These are phyloP conservation scores for Chunga burmeisteri DNA, from an alignment of 2,113 vertebrate genomes.

Conservation along the genomic window DNA sequence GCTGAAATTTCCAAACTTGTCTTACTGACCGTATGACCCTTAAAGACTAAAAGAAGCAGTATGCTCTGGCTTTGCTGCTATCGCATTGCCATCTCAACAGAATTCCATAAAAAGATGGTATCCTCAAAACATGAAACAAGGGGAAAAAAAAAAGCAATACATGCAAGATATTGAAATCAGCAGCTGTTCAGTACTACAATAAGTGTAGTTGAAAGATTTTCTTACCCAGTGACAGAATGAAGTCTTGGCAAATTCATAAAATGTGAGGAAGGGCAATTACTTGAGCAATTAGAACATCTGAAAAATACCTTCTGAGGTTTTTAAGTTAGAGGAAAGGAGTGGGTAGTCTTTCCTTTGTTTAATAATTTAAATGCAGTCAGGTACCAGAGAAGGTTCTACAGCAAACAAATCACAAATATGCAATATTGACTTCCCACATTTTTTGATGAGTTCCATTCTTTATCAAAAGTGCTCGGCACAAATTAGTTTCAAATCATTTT, in stretches of 20 bases:
- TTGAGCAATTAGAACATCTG: not conserved
- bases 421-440: not conserved
- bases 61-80: not conserved
- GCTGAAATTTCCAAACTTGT: not conserved
- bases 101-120: not conserved
- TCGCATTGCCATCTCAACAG: not conserved
- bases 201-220: not conserved
- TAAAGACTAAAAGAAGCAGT: not conserved
- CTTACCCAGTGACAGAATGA: not conserved
- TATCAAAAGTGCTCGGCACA: not conserved
- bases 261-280: not conserved
- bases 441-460: not conserved
- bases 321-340: not conserved
- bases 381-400: not conserved
- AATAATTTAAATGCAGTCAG: not conserved
- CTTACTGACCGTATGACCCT: not conserved
- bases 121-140: not conserved
- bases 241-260: not conserved
- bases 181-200: not conserved
- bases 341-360: not conserved
- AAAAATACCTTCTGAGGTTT: not conserved
- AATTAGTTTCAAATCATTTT: not conserved
- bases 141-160: not conserved
- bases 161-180: not conserved
- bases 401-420: slow-evolving; percentile 7